Percentiles rank a stretch among this genome's conserved stretches.
These are phyloP conservation scores for Puntigrus tetrazona DNA, from an alignment of 2,113 vertebrate genomes.

Conservation along the genomic window DNA sequence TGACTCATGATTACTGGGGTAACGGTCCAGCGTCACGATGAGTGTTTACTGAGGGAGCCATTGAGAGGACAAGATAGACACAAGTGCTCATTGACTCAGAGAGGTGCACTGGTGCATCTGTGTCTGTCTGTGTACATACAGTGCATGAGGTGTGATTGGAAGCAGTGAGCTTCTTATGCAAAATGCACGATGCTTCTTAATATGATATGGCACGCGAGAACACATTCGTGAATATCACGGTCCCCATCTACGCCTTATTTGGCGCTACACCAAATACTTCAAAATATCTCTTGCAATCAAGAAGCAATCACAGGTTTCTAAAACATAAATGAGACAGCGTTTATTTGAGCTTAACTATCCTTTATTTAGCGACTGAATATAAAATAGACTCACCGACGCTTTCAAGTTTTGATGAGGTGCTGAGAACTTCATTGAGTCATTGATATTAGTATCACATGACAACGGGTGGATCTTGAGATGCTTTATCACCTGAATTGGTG, in stretches of 20 bases:
- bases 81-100: constrained; percentile 78
- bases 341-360: too few relatives aligned
- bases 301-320: too few relatives aligned
- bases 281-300: too few relatives aligned
- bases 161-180: constrained; percentile 29
- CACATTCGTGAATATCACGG: not conserved
- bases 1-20: constrained; percentile 69
- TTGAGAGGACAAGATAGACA: constrained; percentile 71
- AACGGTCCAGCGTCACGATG: constrained; percentile 66
- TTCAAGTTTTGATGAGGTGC: not conserved
- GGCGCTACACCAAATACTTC: too few relatives aligned
- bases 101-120: constrained; percentile 31
- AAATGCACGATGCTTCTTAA: not conserved
- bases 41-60: constrained; percentile 73
- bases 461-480: not conserved
- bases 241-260: too few relatives aligned
- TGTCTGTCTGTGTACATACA: constrained; percentile 38
- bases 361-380: too few relatives aligned
- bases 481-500: not conserved
- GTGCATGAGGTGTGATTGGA: constrained; percentile 28
- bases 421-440: not conserved
- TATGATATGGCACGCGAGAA: not conserved
- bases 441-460: constrained; percentile 15
- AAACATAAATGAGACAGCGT: too few relatives aligned
- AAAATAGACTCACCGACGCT: too few relatives aligned